Evolutionary conservation across 2,888 invertebrate genomes (phyloP).

Genomic region (Pandemis corylana): DNA sequence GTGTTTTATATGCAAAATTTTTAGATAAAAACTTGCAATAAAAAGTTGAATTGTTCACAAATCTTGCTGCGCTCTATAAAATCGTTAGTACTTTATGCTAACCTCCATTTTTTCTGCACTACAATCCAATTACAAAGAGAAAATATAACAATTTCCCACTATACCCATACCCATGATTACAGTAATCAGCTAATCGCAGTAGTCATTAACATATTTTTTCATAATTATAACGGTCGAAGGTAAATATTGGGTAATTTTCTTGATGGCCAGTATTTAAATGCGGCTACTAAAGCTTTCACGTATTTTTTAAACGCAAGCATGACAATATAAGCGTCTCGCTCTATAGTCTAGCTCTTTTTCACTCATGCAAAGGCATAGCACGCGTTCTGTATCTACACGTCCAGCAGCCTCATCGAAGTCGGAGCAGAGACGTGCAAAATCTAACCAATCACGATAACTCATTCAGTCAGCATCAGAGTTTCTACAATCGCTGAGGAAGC

Average conservation of each 20-base stretch:
- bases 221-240: constrained; percentile 12
- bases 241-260: constrained; percentile 18
- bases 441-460: too few relatives aligned
- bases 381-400: neutral
- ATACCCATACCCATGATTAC: constrained; percentile 12
- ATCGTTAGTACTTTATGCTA: neutral
- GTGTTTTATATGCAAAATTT: too few relatives aligned
- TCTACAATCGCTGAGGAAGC: too few relatives aligned
- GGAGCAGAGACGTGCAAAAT: too few relatives aligned
- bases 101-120: neutral
- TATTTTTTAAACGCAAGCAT: neutral
- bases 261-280: constrained; percentile 20
- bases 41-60: too few relatives aligned
- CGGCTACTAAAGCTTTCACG: neutral
- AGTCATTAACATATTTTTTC: constrained; percentile 13
- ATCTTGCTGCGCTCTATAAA: too few relatives aligned
- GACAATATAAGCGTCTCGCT: neutral
- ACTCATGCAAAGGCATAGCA: neutral
- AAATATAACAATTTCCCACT: constrained; percentile 9
- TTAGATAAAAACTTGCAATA: too few relatives aligned
- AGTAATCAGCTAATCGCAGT: constrained; percentile 9
- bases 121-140: neutral
- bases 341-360: neutral
- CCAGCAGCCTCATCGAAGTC: too few relatives aligned
- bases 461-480: too few relatives aligned